A percentile compares a stretch with the other conserved stretches of the same genome.
Evolutionary conservation across 2,888 invertebrate species (phyloP).

Genomic region (Agrotis clavis): DNA sequence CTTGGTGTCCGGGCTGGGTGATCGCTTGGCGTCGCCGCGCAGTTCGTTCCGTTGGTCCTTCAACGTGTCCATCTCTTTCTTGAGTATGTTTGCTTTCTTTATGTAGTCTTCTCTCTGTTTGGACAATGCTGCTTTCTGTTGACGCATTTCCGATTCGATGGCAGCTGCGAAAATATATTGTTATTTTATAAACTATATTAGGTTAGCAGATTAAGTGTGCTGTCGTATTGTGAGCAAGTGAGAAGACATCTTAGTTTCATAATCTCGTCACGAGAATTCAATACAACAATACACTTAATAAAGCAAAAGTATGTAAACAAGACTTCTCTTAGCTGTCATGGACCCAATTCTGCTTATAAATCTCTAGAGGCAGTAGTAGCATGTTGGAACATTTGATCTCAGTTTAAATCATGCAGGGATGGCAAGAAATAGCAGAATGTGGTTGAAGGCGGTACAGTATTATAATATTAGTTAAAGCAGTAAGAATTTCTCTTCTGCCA

Average conservation of each 20-base stretch:
- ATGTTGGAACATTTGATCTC: slow-evolving; percentile 41
- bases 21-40: slow-evolving; percentile 92
- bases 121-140: slow-evolving; percentile 95
- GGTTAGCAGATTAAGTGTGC: slow-evolving; percentile 60
- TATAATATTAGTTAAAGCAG: slow-evolving; percentile 48
- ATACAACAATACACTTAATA: slow-evolving; percentile 64
- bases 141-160: slow-evolving; percentile 95
- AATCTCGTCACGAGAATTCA: slow-evolving; percentile 15
- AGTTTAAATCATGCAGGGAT: slow-evolving; percentile 60
- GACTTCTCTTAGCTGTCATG: slow-evolving; percentile 70
- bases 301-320: slow-evolving; percentile 66
- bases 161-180: slow-evolving; percentile 86
- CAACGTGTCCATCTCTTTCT: slow-evolving; percentile 94
- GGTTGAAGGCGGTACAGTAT: slow-evolving; percentile 52
- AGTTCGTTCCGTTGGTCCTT: slow-evolving; percentile 95
- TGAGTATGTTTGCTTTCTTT: slow-evolving; percentile 93
- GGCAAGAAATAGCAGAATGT: slow-evolving; percentile 55
- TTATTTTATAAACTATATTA: slow-evolving; percentile 57
- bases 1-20: slow-evolving; percentile 94
- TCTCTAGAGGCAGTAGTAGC: slow-evolving; percentile 56
- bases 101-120: slow-evolving; percentile 96
- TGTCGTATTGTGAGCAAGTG: slow-evolving; percentile 43
- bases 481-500: slow-evolving; percentile 24
- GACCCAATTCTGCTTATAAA: slow-evolving; percentile 61
- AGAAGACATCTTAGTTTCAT: background rate